Percentiles rank a stretch among this genome's conserved stretches.
Conservation (phyloP, 2,888 invertebrate genomes). For the Drosophila leonis region DNA sequence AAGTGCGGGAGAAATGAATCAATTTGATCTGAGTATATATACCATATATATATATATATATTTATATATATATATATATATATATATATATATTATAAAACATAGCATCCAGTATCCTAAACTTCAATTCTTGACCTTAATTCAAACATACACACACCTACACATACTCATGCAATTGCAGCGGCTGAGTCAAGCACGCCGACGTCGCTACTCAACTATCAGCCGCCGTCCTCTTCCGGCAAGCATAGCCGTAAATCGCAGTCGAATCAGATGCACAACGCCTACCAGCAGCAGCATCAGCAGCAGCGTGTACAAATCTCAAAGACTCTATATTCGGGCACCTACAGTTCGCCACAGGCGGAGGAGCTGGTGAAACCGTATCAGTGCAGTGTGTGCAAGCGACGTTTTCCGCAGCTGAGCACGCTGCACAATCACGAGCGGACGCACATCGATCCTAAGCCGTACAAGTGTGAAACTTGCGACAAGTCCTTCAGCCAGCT, state of each 20-base stretch:
- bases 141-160: constrained; percentile 13
- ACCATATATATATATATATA: neutral
- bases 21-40: constrained; percentile 5
- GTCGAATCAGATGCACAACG: constrained; percentile 75
- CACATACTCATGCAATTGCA: constrained; percentile 22
- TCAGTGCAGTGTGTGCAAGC: constrained; percentile 82
- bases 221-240: constrained; percentile 70
- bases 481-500: constrained; percentile 83
- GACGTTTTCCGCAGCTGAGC: constrained; percentile 82
- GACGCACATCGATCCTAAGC: constrained; percentile 83
- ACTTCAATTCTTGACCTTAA: constrained; percentile 20
- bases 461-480: constrained; percentile 83
- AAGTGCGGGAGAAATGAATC: constrained; percentile 49
- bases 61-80: neutral
- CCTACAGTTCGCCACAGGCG: constrained; percentile 83
- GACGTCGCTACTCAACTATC: constrained; percentile 80
- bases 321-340: constrained; percentile 83
- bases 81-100: neutral
- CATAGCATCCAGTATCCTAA: constrained; percentile 3
- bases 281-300: constrained; percentile 73
- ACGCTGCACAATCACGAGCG: constrained; percentile 83
- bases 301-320: constrained; percentile 82
- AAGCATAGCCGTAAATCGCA: constrained; percentile 68
- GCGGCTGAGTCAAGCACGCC: constrained; percentile 81
- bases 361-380: constrained; percentile 83